Conservation (phyloP, 2,113 vertebrate species). For the Argyrosomus japonicus region DNA sequence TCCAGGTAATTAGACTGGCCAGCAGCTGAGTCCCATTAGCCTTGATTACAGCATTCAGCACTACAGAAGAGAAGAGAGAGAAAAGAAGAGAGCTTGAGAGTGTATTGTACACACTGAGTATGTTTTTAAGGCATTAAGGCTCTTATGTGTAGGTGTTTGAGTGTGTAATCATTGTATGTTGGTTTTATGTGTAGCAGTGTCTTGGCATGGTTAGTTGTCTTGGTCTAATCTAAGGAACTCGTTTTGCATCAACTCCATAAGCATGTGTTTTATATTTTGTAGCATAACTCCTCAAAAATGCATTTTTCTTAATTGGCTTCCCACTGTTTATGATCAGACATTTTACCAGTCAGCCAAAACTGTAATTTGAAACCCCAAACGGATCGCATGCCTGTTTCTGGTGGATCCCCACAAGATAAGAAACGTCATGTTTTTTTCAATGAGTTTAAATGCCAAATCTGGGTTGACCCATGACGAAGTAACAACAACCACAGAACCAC, state of each 20-base stretch:
- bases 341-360: constrained; percentile 26
- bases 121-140: constrained; percentile 17
- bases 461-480: constrained; percentile 1
- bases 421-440: constrained; percentile 12
- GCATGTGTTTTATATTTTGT: constrained; percentile 21
- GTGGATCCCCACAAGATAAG: constrained; percentile 18
- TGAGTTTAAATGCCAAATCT: constrained; percentile 27
- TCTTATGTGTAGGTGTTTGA: constrained; percentile 39
- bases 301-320: constrained; percentile 26
- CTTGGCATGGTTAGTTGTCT: not conserved
- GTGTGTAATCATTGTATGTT: constrained; percentile 20
- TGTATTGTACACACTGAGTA: constrained; percentile 1
- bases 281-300: constrained; percentile 15
- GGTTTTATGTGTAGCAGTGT: constrained; percentile 3
- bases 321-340: not conserved
- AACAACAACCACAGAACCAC: constrained; percentile 32
- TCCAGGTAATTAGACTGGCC: constrained; percentile 82
- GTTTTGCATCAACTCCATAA: not conserved
- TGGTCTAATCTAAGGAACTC: not conserved
- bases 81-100: constrained; percentile 23
- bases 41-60: constrained; percentile 79
- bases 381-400: constrained; percentile 24
- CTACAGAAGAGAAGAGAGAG: constrained; percentile 52
- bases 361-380: constrained; percentile 29
- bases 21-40: constrained; percentile 84